Evolutionary conservation across 1,140 invertebrate species (phyloP), one percentile per base, ranked within the genome.

Genomic region (Drosophila rhopaloa): DNA sequence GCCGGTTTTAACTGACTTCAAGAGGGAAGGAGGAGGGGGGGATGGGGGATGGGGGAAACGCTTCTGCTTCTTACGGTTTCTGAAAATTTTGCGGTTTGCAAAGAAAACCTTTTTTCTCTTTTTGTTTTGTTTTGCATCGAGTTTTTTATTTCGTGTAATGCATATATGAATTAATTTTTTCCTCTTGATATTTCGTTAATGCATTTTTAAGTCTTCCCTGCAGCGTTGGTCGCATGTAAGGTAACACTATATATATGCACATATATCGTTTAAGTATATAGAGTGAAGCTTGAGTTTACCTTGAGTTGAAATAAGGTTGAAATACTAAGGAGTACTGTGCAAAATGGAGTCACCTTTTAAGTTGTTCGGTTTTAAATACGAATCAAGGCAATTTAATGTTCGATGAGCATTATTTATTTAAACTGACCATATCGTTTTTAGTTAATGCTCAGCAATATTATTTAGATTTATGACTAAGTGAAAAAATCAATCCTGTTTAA

Each of bases 71-170:
- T 86, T 83, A 83, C 76, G 80, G 71, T 83, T 80, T 89, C 83
- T 84, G 77, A 89, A 81, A 89, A 84, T 81, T 53, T 91, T 91
- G 89, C 89, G 89, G 89, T 91, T 91, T 81, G 79, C 62, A 57
- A 83, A 76, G 76, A 81, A 79, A 88, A 79, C 76, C 63, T 74
- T 81, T 75, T 77, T 81, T 40, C 27, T 54, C 40, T 38, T 24
- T 55, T 11, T 14, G 44, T 72, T 68, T 50, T 32, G 29, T 8
- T 32, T 67, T 41, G 13, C 27, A 38, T 37, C 27, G 16, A 50
- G 35, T 62, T 78, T 79, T 79, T 73, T 70, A 72, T 56, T 72
- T 81, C 48, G 53, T 81, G 77, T 79, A 85, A 79, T 71, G 73
- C 79, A 81, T 79, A 85, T 84, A 79, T 81, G 71, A 74, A 79